Conservation (phyloP, 2,888 invertebrate genomes). For the Zygothrica quintamaculata region DNA sequence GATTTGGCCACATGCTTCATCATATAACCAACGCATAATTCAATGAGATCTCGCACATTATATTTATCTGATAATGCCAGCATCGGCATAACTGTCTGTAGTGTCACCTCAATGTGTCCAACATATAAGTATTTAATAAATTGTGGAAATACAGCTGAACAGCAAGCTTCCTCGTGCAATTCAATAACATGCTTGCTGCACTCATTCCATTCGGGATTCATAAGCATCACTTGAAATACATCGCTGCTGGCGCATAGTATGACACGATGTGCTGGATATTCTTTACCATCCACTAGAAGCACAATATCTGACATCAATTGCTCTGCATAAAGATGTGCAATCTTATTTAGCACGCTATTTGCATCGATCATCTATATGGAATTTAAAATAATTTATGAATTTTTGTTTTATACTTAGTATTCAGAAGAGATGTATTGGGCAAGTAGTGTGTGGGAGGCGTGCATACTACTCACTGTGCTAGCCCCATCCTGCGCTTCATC, state of each 20-base stretch:
- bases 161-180: slow-evolving; percentile 93
- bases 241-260: slow-evolving; percentile 97
- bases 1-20: slow-evolving; percentile 93
- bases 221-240: slow-evolving; percentile 98
- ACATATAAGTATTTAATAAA: slow-evolving; percentile 95
- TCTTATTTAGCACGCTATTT: slow-evolving; percentile 91
- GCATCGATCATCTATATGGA: slow-evolving; percentile 92
- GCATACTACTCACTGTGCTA: slow-evolving; percentile 74
- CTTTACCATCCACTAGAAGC: slow-evolving; percentile 91
- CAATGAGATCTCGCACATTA: slow-evolving; percentile 95
- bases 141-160: slow-evolving; percentile 93
- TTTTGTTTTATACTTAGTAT: background rate
- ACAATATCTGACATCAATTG: slow-evolving; percentile 95
- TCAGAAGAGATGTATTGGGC: too few species aligned
- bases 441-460: too few species aligned
- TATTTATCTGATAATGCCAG: slow-evolving; percentile 97
- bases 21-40: slow-evolving; percentile 94
- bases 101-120: slow-evolving; percentile 93
- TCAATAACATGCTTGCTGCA: slow-evolving; percentile 93
- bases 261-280: slow-evolving; percentile 94
- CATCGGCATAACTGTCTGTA: slow-evolving; percentile 93
- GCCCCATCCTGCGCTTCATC: slow-evolving; percentile 68
- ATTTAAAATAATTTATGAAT: too few species aligned
- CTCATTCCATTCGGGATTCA: slow-evolving; percentile 97
- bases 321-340: slow-evolving; percentile 93